Evolutionary conservation across 1,140 invertebrate genomes (phyloP).

Genomic region (Maconellicoccus hirsutus): DNA sequence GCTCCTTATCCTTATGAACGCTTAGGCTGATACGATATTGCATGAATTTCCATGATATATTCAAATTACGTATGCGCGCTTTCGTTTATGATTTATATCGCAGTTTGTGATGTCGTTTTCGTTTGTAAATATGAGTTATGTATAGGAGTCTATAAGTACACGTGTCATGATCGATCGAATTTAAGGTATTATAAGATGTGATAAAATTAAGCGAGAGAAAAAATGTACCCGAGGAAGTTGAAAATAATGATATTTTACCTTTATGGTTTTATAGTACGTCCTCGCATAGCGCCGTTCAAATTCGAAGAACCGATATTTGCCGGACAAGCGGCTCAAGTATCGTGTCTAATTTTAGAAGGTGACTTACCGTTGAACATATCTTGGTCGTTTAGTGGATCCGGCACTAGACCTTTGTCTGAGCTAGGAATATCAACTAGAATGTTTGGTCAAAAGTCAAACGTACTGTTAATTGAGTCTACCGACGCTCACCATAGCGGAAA

Average conservation of each 20-base stretch:
- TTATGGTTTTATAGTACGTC: conserved; percentile 38
- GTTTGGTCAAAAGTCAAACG: conserved; percentile 51
- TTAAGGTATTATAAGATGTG: no score
- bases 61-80: no score
- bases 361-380: conserved; percentile 34
- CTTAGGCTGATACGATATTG: not conserved
- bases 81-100: no score
- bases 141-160: no score
- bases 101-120: no score
- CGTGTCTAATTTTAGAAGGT: conserved; percentile 34
- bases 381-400: conserved; percentile 32
- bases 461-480: conserved; percentile 51
- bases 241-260: no score
- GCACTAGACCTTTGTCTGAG: conserved; percentile 13
- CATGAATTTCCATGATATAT: not conserved
- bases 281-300: conserved; percentile 38
- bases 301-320: conserved; percentile 39
- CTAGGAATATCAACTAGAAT: conserved; percentile 36
- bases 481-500: conserved; percentile 37
- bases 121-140: no score
- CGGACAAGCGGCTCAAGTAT: conserved; percentile 38
- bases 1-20: not conserved
- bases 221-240: no score
- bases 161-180: no score
- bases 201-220: no score